Conservation (phyloP, 2,888 invertebrate genomes). For the Pammene fasciana region DNA sequence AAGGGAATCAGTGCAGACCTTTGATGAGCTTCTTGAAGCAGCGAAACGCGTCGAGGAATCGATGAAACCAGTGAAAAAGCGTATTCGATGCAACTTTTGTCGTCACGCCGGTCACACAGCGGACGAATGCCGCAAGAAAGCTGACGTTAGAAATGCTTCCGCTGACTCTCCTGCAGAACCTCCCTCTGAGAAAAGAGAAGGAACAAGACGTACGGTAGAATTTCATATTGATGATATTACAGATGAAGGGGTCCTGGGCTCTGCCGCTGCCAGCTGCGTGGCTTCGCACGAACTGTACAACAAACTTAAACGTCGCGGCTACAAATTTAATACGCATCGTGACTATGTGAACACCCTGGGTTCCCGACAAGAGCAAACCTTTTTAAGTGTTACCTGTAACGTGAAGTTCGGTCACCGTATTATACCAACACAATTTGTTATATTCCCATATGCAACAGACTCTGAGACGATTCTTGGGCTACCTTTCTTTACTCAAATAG, state of each 20-base stretch:
- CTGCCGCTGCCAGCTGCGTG: not conserved
- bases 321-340: constrained; percentile 2
- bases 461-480: not conserved
- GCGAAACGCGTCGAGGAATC: constrained; percentile 9
- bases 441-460: not conserved
- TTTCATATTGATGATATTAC: constrained; percentile 10
- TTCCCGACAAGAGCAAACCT: not conserved
- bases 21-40: constrained; percentile 3
- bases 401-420: not conserved
- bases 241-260: not conserved
- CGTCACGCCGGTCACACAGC: constrained; percentile 4
- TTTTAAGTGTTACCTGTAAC: constrained; percentile 1
- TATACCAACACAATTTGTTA: not conserved
- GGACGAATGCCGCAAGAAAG: constrained; percentile 14
- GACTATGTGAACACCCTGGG: not conserved
- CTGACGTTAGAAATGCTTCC: not conserved
- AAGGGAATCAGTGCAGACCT: not conserved
- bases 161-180: not conserved
- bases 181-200: not conserved
- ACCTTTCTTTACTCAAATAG: not conserved
- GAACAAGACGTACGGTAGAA: not conserved
- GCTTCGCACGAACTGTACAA: constrained; percentile 12
- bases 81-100: constrained; percentile 16
- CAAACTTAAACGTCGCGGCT: not conserved
- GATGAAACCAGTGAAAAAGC: constrained; percentile 3